phyloP scores from a whole-genome alignment of 2,888 invertebrate species.

The Eumacrocentrus americanus region DNA sequence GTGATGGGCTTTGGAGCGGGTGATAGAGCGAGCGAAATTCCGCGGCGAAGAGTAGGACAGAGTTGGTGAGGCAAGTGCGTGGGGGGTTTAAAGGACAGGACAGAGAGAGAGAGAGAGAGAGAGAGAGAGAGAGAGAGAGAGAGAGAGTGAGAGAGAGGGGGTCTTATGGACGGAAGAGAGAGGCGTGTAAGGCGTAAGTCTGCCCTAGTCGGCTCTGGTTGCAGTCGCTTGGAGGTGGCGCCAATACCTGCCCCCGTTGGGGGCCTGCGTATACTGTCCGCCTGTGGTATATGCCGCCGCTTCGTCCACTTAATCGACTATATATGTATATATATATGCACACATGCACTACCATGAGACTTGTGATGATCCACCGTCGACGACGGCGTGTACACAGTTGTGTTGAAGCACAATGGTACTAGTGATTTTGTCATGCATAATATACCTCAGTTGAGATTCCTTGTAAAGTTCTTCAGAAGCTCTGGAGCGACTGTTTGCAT shows the following conservation, averaged over 20 bases:
- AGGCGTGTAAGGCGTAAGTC: slow-evolving; percentile 64
- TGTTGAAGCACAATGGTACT: too few relatives aligned
- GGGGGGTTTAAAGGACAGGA: slow-evolving; percentile 60
- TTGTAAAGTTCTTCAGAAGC: neutral
- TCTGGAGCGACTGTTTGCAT: neutral
- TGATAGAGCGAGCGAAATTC: slow-evolving; percentile 25
- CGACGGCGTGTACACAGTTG: neutral
- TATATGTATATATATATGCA: neutral
- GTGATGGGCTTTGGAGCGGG: slow-evolving; percentile 9
- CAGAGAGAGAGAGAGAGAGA: slow-evolving; percentile 53
- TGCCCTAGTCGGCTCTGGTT: slow-evolving; percentile 58
- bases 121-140: too few relatives aligned
- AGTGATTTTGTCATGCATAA: too few relatives aligned
- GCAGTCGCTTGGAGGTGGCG: slow-evolving; percentile 65
- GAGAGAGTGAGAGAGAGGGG: slow-evolving; percentile 64
- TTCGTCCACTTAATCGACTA: slow-evolving; percentile 40
- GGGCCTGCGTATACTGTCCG: too few relatives aligned
- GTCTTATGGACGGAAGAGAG: slow-evolving; percentile 66
- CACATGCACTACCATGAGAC: neutral
- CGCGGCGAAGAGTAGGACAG: slow-evolving; percentile 27
- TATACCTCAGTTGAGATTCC: too few relatives aligned
- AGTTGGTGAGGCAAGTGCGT: slow-evolving; percentile 34
- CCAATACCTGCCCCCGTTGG: slow-evolving; percentile 57
- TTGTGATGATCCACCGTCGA: neutral
- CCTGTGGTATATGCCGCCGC: too few relatives aligned